Conservation (phyloP, 2,113 vertebrate species). For the Saccopteryx leptura region DNA sequence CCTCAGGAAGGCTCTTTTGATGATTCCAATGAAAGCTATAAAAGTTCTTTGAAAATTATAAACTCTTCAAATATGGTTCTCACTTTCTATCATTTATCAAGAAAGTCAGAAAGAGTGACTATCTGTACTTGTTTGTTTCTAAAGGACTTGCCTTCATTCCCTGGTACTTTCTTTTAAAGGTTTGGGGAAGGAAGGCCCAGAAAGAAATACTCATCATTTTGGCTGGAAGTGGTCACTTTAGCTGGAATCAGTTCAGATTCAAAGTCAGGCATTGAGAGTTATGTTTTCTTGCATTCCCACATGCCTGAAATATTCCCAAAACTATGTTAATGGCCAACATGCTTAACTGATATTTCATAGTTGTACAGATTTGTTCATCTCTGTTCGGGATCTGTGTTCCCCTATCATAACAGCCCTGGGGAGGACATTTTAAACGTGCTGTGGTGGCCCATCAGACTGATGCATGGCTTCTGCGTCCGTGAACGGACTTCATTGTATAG, state of each 20-base stretch:
- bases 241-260: background rate
- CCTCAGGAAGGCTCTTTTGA: background rate
- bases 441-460: background rate
- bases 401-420: background rate
- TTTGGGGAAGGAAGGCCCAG: background rate
- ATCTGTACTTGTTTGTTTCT: background rate
- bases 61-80: background rate
- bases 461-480: background rate
- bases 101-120: background rate
- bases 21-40: background rate
- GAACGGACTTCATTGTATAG: background rate
- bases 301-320: background rate
- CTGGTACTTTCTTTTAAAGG: background rate
- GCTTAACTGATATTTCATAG: background rate
- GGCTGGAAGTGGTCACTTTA: background rate
- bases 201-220: background rate
- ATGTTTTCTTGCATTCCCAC: background rate
- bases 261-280: background rate
- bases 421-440: background rate
- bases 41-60: slow-evolving; percentile 26
- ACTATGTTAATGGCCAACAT: background rate
- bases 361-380: background rate
- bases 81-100: background rate
- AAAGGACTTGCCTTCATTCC: background rate
- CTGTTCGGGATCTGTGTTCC: background rate